Conservation (phyloP, 2,888 invertebrate genomes). For the Pachydiplax longipennis region DNA sequence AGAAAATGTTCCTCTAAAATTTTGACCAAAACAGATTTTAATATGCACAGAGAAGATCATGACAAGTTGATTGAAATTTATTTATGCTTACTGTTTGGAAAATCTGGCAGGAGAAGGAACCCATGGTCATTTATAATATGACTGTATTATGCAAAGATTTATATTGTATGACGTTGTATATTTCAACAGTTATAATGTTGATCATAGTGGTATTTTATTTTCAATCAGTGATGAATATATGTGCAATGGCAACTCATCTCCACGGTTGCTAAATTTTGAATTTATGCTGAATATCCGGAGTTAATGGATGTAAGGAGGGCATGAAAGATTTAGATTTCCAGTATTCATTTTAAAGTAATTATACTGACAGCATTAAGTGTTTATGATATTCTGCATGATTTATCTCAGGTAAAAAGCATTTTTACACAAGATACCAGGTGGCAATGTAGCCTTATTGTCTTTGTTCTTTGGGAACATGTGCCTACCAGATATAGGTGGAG, state of each 20-base stretch:
- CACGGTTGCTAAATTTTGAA: not conserved
- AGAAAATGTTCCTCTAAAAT: not conserved
- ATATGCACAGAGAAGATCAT: not conserved
- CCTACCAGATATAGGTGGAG: not conserved
- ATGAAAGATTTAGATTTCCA: not conserved
- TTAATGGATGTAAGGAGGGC: not conserved
- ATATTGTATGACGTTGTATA: not conserved
- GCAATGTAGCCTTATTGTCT: not conserved
- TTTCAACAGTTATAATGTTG: not conserved
- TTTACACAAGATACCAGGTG: not conserved
- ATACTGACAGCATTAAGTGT: constrained; percentile 8
- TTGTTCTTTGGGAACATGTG: not conserved
- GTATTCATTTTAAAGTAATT: not conserved
- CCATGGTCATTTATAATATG: not conserved
- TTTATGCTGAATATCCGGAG: not conserved
- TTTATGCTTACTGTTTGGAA: not conserved
- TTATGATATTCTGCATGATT: constrained; percentile 27
- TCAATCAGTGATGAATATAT: not conserved
- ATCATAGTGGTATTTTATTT: not conserved
- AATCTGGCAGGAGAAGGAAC: not conserved
- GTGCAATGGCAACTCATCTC: not conserved
- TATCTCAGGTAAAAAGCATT: constrained; percentile 33
- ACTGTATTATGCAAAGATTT: not conserved
- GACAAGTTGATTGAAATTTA: not conserved
- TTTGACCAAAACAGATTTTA: not conserved